A percentile compares a stretch with the other conserved stretches of the same genome.
Conservation (phyloP, 2,113 vertebrate genomes). For the Rhipidura dahli region DNA sequence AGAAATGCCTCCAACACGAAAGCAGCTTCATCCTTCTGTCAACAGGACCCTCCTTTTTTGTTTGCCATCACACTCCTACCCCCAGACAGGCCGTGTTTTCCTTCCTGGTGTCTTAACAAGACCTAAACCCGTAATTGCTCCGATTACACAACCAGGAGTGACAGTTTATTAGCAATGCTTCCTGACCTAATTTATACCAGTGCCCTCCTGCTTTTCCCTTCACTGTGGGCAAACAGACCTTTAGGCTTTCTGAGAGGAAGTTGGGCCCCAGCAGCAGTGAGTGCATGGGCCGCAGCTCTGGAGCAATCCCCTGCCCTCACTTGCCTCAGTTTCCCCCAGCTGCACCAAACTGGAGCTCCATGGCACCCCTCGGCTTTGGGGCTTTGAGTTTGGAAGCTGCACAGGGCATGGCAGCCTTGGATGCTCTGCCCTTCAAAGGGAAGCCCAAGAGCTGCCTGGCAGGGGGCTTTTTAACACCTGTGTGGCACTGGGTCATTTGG, state of each 20-base stretch:
- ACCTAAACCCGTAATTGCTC: constrained; percentile 39
- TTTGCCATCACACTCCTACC: constrained; percentile 21
- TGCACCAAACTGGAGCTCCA: neutral
- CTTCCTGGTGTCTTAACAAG: constrained; percentile 25
- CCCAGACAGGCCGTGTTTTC: neutral
- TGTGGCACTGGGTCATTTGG: neutral
- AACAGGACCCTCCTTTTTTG: constrained; percentile 22
- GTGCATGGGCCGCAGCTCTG: neutral
- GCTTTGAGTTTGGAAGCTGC: neutral
- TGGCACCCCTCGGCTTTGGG: accelerated
- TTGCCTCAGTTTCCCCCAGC: neutral
- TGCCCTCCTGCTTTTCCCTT: neutral
- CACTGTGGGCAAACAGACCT: neutral
- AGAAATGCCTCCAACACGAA: neutral
- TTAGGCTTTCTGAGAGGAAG: neutral
- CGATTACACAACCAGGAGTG: constrained; percentile 32
- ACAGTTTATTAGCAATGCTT: constrained; percentile 52
- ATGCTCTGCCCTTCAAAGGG: neutral
- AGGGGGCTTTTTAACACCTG: neutral
- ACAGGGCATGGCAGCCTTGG: accelerated
- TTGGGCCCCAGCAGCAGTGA: neutral
- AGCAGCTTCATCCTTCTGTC: constrained; percentile 28
- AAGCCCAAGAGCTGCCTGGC: neutral
- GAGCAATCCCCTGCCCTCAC: neutral
- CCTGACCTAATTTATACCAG: constrained; percentile 21